Conservation (phyloP, 2,797 vertebrate genomes). For the Syngnathus acus region DNA sequence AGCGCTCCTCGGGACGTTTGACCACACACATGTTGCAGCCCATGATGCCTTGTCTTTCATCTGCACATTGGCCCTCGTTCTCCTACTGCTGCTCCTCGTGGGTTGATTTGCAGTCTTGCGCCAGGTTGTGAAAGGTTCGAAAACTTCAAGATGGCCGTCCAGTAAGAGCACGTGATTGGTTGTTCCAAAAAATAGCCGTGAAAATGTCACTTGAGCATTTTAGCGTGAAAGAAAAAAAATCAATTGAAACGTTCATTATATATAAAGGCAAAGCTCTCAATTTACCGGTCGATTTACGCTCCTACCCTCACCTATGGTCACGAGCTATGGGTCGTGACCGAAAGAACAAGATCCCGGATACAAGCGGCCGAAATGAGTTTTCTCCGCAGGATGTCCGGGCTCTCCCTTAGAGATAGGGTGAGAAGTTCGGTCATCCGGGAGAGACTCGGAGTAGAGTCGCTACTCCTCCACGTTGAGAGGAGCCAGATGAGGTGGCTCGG, state of each 20-base stretch:
- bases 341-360: too few relatives aligned
- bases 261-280: too few relatives aligned
- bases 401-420: too few relatives aligned
- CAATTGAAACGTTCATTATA: neutral
- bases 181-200: neutral
- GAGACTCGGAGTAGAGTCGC: too few relatives aligned
- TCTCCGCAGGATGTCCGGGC: too few relatives aligned
- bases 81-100: neutral
- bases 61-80: neutral
- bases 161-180: neutral
- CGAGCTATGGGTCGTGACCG: too few relatives aligned
- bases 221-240: neutral
- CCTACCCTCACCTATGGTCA: too few relatives aligned
- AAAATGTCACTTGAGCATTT: neutral
- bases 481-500: too few relatives aligned
- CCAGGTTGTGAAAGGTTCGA: neutral
- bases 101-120: neutral
- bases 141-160: neutral
- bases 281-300: too few relatives aligned
- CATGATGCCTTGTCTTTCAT: constrained; percentile 50
- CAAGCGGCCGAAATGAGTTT: too few relatives aligned
- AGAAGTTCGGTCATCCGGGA: too few relatives aligned
- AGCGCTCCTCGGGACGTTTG: constrained; percentile 79
- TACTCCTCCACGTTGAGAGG: too few relatives aligned
- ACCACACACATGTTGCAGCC: constrained; percentile 86